Percentiles rank a stretch among this genome's conserved stretches.
These are phyloP conservation scores for Hybos culiciformis DNA, from an alignment of 2,888 invertebrate species.

Conservation along the genomic window DNA sequence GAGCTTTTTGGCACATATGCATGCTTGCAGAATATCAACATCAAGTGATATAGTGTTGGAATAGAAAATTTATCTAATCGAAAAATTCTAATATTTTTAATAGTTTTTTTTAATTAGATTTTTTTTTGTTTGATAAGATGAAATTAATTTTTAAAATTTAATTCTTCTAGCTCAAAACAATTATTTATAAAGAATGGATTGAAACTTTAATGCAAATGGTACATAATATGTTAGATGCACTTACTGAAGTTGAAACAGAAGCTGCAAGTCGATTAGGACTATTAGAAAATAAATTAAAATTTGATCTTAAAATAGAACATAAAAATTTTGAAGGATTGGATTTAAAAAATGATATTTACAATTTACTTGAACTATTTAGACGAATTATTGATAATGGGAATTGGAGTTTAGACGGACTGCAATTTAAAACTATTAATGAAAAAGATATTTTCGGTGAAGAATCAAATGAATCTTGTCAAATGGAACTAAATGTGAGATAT, in stretches of 20 bases:
- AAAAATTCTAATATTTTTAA: too few relatives aligned
- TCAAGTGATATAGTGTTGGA: too few relatives aligned
- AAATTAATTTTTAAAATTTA: not conserved
- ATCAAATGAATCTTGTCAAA: not conserved
- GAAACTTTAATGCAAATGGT: constrained; percentile 46
- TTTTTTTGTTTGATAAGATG: not conserved
- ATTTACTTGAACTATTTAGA: constrained; percentile 37
- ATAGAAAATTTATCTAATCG: too few relatives aligned
- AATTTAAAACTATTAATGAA: constrained; percentile 35
- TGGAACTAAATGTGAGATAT: too few relatives aligned
- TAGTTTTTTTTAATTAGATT: too few relatives aligned
- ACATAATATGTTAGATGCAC: constrained; percentile 43
- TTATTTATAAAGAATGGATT: constrained; percentile 49
- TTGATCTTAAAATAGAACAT: constrained; percentile 13
- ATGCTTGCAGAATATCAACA: too few relatives aligned
- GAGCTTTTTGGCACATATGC: too few relatives aligned
- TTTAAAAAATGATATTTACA: constrained; percentile 28
- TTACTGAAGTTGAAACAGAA: constrained; percentile 47
- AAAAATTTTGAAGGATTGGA: constrained; percentile 20
- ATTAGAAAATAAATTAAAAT: constrained; percentile 25
- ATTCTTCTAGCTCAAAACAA: constrained; percentile 45
- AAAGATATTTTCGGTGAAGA: constrained; percentile 29
- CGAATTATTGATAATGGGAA: constrained; percentile 29
- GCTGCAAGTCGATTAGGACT: constrained; percentile 42
- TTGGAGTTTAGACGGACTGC: constrained; percentile 34